Conservation (phyloP, 2,113 vertebrate species). For the Malaclemys terrapin region DNA sequence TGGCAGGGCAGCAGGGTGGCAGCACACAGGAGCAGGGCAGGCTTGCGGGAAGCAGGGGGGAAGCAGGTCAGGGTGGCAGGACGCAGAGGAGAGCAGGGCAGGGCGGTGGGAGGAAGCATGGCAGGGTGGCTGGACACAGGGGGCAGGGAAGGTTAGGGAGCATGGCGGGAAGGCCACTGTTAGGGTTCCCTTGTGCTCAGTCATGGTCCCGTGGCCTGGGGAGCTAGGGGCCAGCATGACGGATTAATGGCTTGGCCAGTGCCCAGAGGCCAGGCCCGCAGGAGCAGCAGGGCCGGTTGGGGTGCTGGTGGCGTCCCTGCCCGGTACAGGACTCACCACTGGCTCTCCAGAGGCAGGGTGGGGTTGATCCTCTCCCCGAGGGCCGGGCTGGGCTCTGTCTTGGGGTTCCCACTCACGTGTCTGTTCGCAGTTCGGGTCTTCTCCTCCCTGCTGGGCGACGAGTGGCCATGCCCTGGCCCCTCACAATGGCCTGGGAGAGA, state of each 20-base stretch:
- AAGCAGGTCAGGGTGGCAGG: no score
- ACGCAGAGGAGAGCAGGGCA: no score
- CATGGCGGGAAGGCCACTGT: neutral
- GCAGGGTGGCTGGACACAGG: no score
- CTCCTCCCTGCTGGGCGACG: slow-evolving; percentile 90
- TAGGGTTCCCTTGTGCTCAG: neutral
- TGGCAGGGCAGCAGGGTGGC: no score
- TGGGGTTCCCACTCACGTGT: slow-evolving; percentile 88
- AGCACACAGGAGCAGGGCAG: no score
- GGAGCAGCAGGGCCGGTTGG: accelerated
- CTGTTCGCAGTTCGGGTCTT: slow-evolving; percentile 87
- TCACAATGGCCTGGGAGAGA: slow-evolving; percentile 90
- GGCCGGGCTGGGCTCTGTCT: slow-evolving; percentile 87
- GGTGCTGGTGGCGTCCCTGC: neutral
- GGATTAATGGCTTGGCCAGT: neutral
- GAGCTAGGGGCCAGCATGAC: neutral
- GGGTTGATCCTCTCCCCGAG: slow-evolving; percentile 94
- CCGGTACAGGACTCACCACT: slow-evolving; percentile 90
- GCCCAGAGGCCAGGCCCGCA: neutral
- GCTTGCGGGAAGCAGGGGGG: no score
- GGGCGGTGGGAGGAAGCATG: no score
- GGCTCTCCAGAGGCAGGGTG: slow-evolving; percentile 92
- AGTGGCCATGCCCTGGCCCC: slow-evolving; percentile 85
- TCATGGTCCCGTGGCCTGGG: neutral
- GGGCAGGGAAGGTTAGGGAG: no score